phyloP scores from a whole-genome alignment of 2,113 vertebrate genomes.

The Urocolius indicus region DNA sequence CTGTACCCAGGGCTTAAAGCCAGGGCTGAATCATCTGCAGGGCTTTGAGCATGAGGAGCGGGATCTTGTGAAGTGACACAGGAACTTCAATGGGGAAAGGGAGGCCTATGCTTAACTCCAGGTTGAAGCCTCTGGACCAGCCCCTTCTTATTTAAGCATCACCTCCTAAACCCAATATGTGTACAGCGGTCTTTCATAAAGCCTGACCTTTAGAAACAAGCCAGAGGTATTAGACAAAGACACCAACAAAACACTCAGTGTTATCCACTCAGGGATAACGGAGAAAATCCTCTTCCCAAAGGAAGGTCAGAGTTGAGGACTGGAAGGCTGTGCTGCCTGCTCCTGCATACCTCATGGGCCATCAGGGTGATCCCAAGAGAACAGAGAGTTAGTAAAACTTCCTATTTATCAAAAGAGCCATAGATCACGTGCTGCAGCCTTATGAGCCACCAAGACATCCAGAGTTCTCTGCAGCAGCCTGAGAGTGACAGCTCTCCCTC shows the following conservation, averaged over 20 bases:
- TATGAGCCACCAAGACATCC: not conserved
- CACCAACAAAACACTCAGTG: not conserved
- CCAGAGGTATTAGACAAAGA: conserved; percentile 7
- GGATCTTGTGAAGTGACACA: not conserved
- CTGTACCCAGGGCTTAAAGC: not conserved
- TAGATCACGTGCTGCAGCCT: not conserved
- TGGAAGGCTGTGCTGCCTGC: not conserved
- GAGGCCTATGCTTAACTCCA: not conserved
- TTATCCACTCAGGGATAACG: not conserved
- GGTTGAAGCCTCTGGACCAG: not conserved
- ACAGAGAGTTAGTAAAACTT: not conserved
- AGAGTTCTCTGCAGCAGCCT: not conserved
- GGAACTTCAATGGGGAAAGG: not conserved
- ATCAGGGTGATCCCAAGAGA: not conserved
- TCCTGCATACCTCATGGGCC: not conserved
- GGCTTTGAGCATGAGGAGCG: not conserved
- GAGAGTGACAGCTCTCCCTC: not conserved
- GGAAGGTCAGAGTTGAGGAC: not conserved
- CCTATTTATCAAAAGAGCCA: not conserved
- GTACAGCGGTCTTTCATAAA: conserved; percentile 18
- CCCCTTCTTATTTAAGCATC: not conserved
- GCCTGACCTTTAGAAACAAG: conserved; percentile 19
- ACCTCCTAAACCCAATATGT: not conserved
- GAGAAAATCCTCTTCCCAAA: not conserved
- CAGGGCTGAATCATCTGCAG: not conserved